Conservation (phyloP, 2,113 vertebrate genomes). For the Bambusicola thoracicus region DNA sequence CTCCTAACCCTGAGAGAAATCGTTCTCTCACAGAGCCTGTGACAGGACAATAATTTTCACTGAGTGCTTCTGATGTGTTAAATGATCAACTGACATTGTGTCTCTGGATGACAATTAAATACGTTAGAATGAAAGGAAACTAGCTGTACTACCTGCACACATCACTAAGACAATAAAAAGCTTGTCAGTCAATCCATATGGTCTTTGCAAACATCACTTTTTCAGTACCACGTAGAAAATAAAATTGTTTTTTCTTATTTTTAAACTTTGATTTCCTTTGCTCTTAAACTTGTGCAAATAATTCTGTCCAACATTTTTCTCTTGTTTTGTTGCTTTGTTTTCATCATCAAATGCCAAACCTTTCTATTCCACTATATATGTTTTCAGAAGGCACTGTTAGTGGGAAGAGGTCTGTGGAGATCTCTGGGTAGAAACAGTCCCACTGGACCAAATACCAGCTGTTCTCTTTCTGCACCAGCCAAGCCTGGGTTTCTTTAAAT, state of each 20-base stretch:
- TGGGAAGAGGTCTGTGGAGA: background rate
- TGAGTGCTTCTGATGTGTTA: conserved; percentile 17
- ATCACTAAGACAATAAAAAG: background rate
- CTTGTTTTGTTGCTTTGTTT: background rate
- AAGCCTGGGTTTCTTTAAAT: background rate
- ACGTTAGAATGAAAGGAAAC: conserved; percentile 4
- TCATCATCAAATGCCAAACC: background rate
- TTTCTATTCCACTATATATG: background rate
- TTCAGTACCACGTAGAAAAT: background rate
- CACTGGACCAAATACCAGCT: background rate
- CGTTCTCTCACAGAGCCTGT: background rate
- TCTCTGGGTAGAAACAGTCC: background rate
- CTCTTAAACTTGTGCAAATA: background rate
- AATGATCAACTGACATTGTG: conserved; percentile 14
- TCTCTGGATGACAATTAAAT: conserved; percentile 19
- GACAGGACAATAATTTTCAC: conserved; percentile 42
- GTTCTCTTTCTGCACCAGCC: background rate
- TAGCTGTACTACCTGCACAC: background rate
- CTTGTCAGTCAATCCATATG: background rate
- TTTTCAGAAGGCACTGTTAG: background rate
- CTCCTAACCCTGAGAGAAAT: background rate
- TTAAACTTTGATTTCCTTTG: background rate
- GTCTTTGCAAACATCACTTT: background rate
- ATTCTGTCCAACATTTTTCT: background rate
- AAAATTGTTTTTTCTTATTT: background rate